A percentile compares a stretch with the other conserved stretches of the same genome.
phyloP scores from a whole-genome alignment of 2,113 vertebrate species.

The Talpa occidentalis region DNA sequence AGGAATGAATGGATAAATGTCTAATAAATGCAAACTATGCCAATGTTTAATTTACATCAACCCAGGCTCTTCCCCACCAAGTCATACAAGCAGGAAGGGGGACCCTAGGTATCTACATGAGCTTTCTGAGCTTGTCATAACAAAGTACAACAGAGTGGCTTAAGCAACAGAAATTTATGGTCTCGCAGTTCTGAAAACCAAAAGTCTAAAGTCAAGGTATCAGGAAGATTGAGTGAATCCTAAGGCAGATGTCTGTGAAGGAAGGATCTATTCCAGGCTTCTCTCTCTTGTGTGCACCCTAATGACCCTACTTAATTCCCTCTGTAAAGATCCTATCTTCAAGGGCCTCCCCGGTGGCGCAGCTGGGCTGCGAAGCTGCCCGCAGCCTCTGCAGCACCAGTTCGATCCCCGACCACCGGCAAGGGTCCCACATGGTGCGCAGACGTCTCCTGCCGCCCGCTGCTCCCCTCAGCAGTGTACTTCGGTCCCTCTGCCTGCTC shows the following conservation, averaged over 20 bases:
- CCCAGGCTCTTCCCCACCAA: neutral
- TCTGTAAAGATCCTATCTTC: neutral
- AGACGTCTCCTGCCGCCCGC: too few species aligned
- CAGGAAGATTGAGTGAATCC: neutral
- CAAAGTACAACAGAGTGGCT: neutral
- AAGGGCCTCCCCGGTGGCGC: too few species aligned
- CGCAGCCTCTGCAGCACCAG: too few species aligned
- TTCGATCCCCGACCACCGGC: too few species aligned
- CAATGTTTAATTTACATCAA: neutral
- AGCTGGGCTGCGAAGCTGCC: too few species aligned
- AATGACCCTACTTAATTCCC: neutral
- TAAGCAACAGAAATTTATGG: constrained; percentile 11
- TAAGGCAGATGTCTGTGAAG: neutral
- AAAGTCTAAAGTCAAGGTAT: neutral
- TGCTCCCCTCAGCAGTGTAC: too few species aligned
- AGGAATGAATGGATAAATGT: neutral
- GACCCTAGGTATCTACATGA: neutral
- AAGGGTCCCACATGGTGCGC: too few species aligned
- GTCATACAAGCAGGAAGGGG: neutral
- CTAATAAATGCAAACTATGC: neutral
- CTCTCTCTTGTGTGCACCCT: neutral
- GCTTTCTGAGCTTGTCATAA: neutral
- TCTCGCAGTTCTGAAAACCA: neutral
- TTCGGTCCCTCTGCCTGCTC: too few species aligned
- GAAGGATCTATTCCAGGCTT: neutral